Evolutionary conservation across 1,140 invertebrate species (phyloP), one percentile per base, ranked within the genome.

Genomic region (Hesperophylax magnus): DNA sequence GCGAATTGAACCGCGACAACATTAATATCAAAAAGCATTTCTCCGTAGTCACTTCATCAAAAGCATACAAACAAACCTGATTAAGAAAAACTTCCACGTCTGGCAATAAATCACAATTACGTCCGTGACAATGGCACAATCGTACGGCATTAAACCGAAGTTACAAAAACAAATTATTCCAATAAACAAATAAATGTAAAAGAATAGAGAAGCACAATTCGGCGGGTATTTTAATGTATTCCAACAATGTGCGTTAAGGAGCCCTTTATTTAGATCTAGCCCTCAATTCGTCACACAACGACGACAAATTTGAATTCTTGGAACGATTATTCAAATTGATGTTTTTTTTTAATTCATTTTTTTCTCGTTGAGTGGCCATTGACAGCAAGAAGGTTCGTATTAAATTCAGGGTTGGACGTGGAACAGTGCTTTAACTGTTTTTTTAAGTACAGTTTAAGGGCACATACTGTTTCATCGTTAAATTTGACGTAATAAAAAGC

Each of bases 161-260:
- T 76, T 22, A 52, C 54, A 76, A 76, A 76, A 58, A 76, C 72
- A 76, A 76, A 76, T 76, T 76, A 76, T 76, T 76, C 72, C 34
- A 76, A 76, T 76, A 76, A 76, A 76, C 72, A 76, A 76, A 76
- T 76, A 76, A 76, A 76, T 60, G 56, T 76, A 76, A 76, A 76
- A 76, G 72, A 76, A 76, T 76, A 31, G 72, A 72, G 54, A 61
- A 7, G 20, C 53, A 52, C 18, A 58, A 58, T 24, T 11, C 54
- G 18, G 31, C 72, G 39, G 72, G 72, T 76, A 76, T 76, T 58
- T 17, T 27, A 34, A 76, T 56, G 72, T 76, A 61, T 76, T 34
- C 31, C 54, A 34, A 76, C 72, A 76, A 76, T 76, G 24, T 18
- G 1, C 56, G n/a, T 34, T 76, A 39, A 39, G n/a, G 24, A 76